Conservation (phyloP, 2,113 vertebrate species). For the Nesoenas mayeri region DNA sequence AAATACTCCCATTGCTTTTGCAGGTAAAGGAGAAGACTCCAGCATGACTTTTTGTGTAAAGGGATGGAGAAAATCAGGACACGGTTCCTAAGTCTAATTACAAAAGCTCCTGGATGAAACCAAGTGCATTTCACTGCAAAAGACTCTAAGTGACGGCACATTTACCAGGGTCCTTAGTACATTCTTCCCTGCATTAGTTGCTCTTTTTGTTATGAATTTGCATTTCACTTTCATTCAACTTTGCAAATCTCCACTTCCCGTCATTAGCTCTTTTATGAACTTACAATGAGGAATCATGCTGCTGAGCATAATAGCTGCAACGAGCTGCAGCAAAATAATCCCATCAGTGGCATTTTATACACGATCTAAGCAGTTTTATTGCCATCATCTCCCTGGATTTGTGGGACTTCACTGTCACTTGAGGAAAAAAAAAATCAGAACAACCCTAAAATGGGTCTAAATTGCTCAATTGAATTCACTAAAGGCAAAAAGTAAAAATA, state of each 20-base stretch:
- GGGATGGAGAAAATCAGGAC: background rate
- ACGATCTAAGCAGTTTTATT: background rate
- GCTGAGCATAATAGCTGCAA: constrained; percentile 36
- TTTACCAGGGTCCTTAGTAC: background rate
- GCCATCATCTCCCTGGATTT: background rate
- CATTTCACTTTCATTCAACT: background rate
- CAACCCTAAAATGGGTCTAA: background rate
- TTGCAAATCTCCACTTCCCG: background rate
- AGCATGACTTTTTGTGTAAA: background rate
- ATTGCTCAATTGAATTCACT: background rate
- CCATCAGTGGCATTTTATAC: background rate
- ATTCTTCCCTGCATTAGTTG: background rate
- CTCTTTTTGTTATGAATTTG: background rate
- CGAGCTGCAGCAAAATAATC: constrained; percentile 13
- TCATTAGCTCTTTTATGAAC: constrained; percentile 25
- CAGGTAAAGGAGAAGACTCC: background rate
- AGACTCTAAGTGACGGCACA: background rate
- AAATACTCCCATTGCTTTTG: background rate
- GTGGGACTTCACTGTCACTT: background rate
- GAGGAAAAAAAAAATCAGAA: background rate
- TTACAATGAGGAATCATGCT: constrained; percentile 14
- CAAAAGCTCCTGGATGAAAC: background rate
- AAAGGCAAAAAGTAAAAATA: background rate
- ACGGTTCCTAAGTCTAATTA: background rate
- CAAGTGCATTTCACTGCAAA: background rate